Evolutionary conservation across 2,797 vertebrate species (phyloP), one percentile per base, ranked within the genome.

Genomic region (Xenopus petersii): DNA sequence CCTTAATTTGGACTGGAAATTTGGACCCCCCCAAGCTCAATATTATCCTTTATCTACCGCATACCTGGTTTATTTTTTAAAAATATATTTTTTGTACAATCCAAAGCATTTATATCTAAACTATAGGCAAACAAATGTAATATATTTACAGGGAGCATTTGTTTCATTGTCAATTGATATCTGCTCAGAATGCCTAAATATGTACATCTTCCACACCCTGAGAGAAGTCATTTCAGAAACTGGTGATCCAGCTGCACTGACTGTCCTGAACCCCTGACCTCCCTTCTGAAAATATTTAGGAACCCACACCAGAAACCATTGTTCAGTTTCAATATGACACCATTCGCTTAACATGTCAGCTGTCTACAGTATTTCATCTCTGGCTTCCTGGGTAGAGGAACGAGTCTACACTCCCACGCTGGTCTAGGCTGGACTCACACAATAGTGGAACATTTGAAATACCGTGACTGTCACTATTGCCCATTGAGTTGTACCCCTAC

Each of bases 271-370:
- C 86, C 81, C 76, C 80, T 87, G 86, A 89, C 86, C 87, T 87
- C 85, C 85, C 86, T 73, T 83, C 84, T 88, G 81, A 63, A 85
- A 85, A 88, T 89, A 85, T 87, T 88, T 87, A 83, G 81, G 85
- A 88, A 86, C 84, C 81, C 84, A 82, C 80, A 87, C 82, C 0
- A 61, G 75, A 84, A 82, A 77, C 61, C 80, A 82, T 85, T 74
- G 83, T 81, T 86, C 79, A 0, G 79, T 84, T 83, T 83, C 84
- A 84, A 26, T 13, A 3, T 0, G 70, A 49, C 82, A 81, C 83
- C 83, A 85, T 88, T 87, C 86, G 86, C 83, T 83, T 85, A 70
- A 76, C 30, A 61, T 78, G 78, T 86, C 88, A 90, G 86, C 88
- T 90, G 87, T 89, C 81, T 74, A 75, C 80, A 72, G 82, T 87